Percentiles rank a stretch among this genome's conserved stretches.
Conservation (phyloP, 2,113 vertebrate species). For the Rhabdomys dilectus region DNA sequence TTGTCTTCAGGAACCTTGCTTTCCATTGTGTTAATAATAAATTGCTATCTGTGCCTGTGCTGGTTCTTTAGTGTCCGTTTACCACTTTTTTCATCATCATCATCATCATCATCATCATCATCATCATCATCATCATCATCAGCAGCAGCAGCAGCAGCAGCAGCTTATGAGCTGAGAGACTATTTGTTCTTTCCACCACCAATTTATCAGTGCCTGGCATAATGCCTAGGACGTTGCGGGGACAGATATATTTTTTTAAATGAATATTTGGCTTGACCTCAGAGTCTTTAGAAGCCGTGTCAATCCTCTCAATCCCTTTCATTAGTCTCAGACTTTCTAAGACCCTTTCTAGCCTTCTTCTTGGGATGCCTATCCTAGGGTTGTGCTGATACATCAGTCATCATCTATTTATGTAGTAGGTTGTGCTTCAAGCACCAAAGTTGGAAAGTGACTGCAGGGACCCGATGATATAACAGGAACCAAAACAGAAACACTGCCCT, state of each 20-base stretch:
- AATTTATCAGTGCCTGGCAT: conserved; percentile 48
- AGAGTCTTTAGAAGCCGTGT: neutral
- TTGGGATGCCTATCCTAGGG: conserved; percentile 36
- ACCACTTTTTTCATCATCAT: neutral
- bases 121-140: too few relatives aligned
- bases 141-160: too few relatives aligned
- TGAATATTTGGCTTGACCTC: conserved; percentile 33
- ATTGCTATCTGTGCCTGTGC: neutral
- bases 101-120: too few relatives aligned
- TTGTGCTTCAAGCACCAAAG: conserved; percentile 69
- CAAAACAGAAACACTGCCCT: conserved; percentile 69
- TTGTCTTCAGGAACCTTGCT: neutral
- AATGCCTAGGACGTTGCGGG: conserved; percentile 27
- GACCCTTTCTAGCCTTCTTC: conserved; percentile 6
- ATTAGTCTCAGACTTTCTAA: neutral
- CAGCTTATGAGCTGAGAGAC: conserved; percentile 50
- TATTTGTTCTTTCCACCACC: conserved; percentile 54
- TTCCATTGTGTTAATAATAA: neutral
- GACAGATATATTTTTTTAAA: conserved; percentile 59
- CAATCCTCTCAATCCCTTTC: conserved; percentile 30
- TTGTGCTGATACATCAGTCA: conserved; percentile 66
- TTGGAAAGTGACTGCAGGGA: conserved; percentile 72
- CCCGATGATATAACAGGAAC: conserved; percentile 72
- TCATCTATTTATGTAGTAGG: conserved; percentile 76
- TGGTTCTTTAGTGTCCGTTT: conserved; percentile 42